phyloP scores from a whole-genome alignment of 2,797 vertebrate genomes.

The Sebastolobus altivelis region DNA sequence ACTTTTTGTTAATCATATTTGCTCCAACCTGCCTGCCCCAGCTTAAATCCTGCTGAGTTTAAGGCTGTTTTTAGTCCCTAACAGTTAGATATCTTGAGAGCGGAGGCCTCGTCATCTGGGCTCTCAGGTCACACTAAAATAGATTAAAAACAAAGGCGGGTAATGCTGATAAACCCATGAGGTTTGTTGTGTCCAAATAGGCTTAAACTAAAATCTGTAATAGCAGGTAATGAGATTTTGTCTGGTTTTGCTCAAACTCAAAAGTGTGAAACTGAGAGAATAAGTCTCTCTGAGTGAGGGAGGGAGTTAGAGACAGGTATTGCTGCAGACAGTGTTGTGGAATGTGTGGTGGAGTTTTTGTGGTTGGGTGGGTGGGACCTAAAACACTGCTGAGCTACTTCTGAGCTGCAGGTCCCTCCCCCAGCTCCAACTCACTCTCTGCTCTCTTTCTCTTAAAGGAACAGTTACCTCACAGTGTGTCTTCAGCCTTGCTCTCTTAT shows the following conservation, averaged over 20 bases:
- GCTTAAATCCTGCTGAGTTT: not conserved
- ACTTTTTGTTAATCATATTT: not conserved
- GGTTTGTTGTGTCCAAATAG: slow-evolving; percentile 5
- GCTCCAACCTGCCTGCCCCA: not conserved
- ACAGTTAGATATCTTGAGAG: not conserved
- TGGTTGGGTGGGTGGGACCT: slow-evolving; percentile 78
- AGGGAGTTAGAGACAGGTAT: slow-evolving; percentile 41
- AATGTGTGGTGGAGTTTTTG: slow-evolving; percentile 82
- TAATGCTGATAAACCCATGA: not conserved
- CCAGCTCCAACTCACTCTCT: slow-evolving; percentile 38
- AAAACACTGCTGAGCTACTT: slow-evolving; percentile 68
- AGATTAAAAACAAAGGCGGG: slow-evolving; percentile 17
- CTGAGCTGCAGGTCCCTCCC: slow-evolving; percentile 69
- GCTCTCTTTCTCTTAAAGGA: slow-evolving; percentile 75
- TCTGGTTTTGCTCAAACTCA: not conserved
- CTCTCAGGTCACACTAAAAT: slow-evolving; percentile 7
- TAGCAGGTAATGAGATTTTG: not conserved
- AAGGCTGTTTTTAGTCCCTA: not conserved
- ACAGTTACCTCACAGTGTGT: slow-evolving; percentile 49
- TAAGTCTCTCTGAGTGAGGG: slow-evolving; percentile 7
- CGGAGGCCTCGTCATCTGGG: not conserved
- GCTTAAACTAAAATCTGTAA: not conserved
- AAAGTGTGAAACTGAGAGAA: slow-evolving; percentile 22
- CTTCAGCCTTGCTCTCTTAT: slow-evolving; percentile 44
- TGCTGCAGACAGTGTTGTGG: slow-evolving; percentile 77